Evolutionary conservation across 1,140 invertebrate species (phyloP).

Genomic region (Homarus americanus): DNA sequence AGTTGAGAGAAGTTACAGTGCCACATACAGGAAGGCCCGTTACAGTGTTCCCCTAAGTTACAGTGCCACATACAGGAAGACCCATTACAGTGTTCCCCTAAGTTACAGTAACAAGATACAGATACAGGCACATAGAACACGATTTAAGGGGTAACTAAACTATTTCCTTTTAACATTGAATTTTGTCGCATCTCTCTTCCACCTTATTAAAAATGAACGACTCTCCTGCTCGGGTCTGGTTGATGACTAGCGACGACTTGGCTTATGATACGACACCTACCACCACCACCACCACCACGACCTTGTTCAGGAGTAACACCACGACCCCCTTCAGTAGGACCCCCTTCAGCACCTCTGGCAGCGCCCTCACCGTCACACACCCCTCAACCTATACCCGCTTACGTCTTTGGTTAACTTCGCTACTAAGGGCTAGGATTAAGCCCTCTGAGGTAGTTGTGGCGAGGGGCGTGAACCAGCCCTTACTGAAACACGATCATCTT

Average conservation of each 20-base stretch:
- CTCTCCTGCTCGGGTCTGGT: constrained; percentile 39
- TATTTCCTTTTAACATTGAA: not conserved
- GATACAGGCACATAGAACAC: too few species aligned
- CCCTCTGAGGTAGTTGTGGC: constrained; percentile 25
- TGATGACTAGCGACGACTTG: constrained; percentile 31
- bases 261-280: not conserved
- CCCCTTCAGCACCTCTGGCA: not conserved
- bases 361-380: too few species aligned
- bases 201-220: constrained; percentile 13
- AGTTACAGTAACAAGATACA: too few species aligned
- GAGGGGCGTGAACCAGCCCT: constrained; percentile 3
- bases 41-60: too few species aligned
- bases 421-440: not conserved
- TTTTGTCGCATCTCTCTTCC: not conserved
- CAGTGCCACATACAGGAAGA: not conserved
- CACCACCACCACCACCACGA: not conserved
- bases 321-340: not conserved
- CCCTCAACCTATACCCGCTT: constrained; percentile 24
- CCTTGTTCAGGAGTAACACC: not conserved
- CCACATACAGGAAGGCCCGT: too few species aligned
- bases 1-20: too few species aligned
- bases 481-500: constrained; percentile 9
- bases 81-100: too few species aligned
- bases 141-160: not conserved
- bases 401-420: constrained; percentile 9